Base-by-base conservation (phyloP, 2,888 invertebrate species). In the Pachymerium ferrugineum region DNA sequence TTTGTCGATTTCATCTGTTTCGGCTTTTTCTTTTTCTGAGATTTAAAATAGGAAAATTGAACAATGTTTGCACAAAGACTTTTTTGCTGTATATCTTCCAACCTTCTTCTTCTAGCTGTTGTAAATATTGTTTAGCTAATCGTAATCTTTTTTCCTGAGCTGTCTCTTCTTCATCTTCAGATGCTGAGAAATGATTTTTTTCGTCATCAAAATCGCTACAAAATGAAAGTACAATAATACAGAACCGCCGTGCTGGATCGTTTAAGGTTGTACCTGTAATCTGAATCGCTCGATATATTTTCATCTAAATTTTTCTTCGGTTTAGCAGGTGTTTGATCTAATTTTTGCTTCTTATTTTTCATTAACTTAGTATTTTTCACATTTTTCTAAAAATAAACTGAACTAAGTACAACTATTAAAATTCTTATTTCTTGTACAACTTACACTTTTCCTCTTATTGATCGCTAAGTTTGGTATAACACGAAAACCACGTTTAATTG, bases 61-160 rank as follows among this genome's bases (percentile, higher is more conserved):
- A n/a, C n/a, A n/a, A n/a, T n/a, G n/a, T n/a, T n/a, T 12, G 38
- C 38, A 35, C 38, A 35, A 35, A 35, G n/a, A n/a, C n/a, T 10
- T 14, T 28, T 28, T 22, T 0, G 12, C 10, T 5, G 4, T 22
- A 14, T 2, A 3, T 29, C 8, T 31, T 71, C 76, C 77, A 81
- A 87, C 87, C 87, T 85, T 93, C 90, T 80, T 87, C 88, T 83
- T 92, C 90, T 67, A 97, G 90, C 85, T 94, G 92, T 79, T 91
- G 86, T 35, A 97, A 85, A 83, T 95, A 95, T 81, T 92, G 88
- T 81, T 96, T 96, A 0, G 97, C 95, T 76, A 97, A 83, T 67
- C 95, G 87, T 70, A 97, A 81, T 78, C 93, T 91, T 81, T 96
- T 97, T 80, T 97, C 93, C 81, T 96, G 94, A 0, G 90, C 89